Percentiles rank a stretch among this genome's conserved stretches.
phyloP scores from a whole-genome alignment of 2,888 invertebrate species.

The Helicoverpa assulta region DNA sequence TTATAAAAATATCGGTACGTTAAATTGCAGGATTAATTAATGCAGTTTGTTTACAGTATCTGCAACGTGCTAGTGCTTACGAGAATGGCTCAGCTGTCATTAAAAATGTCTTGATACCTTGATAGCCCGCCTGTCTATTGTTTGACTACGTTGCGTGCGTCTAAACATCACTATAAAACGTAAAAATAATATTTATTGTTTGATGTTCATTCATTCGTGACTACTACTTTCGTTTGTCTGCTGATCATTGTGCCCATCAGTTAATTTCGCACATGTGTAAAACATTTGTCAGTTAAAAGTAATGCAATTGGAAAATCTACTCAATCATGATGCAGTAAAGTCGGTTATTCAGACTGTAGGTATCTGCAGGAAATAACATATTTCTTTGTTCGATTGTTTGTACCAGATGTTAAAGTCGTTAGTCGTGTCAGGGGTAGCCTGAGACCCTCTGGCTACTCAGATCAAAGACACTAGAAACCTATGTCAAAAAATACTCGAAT shows the following conservation, averaged over 20 bases:
- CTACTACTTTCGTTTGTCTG: constrained; percentile 39
- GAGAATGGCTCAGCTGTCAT: constrained; percentile 18
- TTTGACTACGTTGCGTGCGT: constrained; percentile 45
- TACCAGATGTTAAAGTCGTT: constrained; percentile 48
- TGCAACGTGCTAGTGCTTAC: neutral
- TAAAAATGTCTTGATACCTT: constrained; percentile 27
- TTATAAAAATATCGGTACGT: neutral
- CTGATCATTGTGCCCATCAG: neutral
- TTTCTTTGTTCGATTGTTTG: constrained; percentile 32
- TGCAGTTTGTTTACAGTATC: constrained; percentile 3
- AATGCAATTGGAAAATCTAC: constrained; percentile 20
- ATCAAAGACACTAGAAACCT: no score
- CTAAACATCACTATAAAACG: constrained; percentile 40
- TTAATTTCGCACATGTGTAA: constrained; percentile 29
- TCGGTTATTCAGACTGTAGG: constrained; percentile 8
- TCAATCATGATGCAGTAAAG: constrained; percentile 8
- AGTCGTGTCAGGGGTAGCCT: constrained; percentile 16
- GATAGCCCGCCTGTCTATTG: constrained; percentile 28
- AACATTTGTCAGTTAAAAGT: constrained; percentile 14
- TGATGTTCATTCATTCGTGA: constrained; percentile 35
- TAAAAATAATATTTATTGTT: constrained; percentile 45
- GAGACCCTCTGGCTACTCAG: neutral
- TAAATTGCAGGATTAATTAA: neutral
- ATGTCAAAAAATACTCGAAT: no score
- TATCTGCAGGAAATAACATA: constrained; percentile 24